A percentile compares a stretch with the other conserved stretches of the same genome.
Conservation (phyloP, 2,888 invertebrate genomes). For the Balanococcus diminutus region DNA sequence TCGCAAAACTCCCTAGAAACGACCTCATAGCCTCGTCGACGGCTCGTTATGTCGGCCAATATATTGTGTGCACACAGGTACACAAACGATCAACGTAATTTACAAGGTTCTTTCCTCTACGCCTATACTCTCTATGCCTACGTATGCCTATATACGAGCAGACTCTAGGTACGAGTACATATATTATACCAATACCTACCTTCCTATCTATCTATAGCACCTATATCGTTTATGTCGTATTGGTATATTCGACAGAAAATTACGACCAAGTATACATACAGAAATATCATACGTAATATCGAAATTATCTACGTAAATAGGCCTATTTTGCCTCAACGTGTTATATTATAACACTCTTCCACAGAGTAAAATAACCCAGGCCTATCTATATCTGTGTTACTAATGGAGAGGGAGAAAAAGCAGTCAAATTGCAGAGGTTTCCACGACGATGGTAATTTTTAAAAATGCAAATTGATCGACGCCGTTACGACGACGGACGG, state of each 20-base stretch:
- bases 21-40: constrained; percentile 17
- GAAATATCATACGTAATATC: no score
- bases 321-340: background rate
- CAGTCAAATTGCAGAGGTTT: background rate
- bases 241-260: background rate
- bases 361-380: background rate
- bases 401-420: background rate
- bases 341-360: no score
- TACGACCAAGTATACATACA: background rate
- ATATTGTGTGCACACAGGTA: background rate
- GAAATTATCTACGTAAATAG: background rate
- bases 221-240: background rate
- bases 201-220: no score
- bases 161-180: background rate
- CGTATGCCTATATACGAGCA: background rate
- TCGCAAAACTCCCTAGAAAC: constrained; percentile 22
- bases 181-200: background rate
- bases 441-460: background rate
- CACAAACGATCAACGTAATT: background rate
- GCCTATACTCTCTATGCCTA: background rate
- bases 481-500: background rate
- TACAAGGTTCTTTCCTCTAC: constrained; percentile 1
- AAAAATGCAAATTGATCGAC: constrained; percentile 4
- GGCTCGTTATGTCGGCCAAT: constrained; percentile 17
- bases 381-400: no score